Evolutionary conservation across 2,888 invertebrate species (phyloP).

Genomic region (Cryptops parisi): DNA sequence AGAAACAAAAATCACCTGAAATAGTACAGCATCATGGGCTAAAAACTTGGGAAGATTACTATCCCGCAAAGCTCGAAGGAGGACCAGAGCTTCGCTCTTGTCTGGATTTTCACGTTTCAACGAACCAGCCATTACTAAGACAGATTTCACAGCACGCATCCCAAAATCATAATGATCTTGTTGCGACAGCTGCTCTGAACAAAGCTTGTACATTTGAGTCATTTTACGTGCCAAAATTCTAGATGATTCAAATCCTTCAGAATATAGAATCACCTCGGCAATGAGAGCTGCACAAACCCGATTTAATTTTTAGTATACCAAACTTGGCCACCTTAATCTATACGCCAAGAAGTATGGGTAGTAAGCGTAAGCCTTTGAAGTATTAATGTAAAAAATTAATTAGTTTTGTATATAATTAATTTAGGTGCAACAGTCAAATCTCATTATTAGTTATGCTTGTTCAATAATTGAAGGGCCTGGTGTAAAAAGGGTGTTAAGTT

Average conservation of each 20-base stretch:
- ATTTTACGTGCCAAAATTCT: slow-evolving; percentile 75
- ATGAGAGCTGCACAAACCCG: slow-evolving; percentile 59
- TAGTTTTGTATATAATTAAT: too few species aligned
- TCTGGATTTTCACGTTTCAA: slow-evolving; percentile 71
- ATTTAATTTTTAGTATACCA: too few species aligned
- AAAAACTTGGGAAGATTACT: slow-evolving; percentile 83
- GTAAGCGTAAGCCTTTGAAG: background rate
- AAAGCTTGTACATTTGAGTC: slow-evolving; percentile 83
- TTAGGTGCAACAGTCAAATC: too few species aligned
- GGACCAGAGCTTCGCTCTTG: slow-evolving; percentile 61
- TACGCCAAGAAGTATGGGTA: slow-evolving; percentile 14
- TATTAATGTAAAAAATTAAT: too few species aligned
- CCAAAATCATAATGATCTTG: slow-evolving; percentile 86
- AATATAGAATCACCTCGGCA: slow-evolving; percentile 83
- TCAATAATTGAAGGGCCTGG: too few species aligned
- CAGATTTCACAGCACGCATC: slow-evolving; percentile 50
- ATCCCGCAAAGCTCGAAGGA: slow-evolving; percentile 72
- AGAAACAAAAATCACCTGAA: too few species aligned
- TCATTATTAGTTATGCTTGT: too few species aligned
- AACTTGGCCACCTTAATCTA: too few species aligned
- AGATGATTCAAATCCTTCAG: slow-evolving; percentile 81
- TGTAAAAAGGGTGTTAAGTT: too few species aligned
- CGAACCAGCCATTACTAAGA: slow-evolving; percentile 81
- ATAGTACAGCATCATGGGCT: slow-evolving; percentile 65
- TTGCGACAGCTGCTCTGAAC: slow-evolving; percentile 78